phyloP scores from a whole-genome alignment of 2,113 vertebrate genomes.

The Numida meleagris region DNA sequence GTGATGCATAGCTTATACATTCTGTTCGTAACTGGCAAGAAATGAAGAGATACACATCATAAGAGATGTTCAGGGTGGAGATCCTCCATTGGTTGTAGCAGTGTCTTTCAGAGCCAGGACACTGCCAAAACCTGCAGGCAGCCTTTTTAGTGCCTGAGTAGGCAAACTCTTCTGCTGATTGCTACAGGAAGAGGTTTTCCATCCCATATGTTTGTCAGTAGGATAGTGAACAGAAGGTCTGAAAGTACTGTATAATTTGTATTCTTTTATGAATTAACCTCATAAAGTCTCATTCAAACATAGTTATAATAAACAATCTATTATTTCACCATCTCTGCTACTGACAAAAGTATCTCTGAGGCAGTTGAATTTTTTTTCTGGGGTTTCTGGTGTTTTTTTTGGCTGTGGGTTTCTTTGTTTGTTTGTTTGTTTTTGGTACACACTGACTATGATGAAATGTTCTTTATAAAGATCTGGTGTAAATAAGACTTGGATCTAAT shows the following conservation, averaged over 20 bases:
- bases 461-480: conserved; percentile 40
- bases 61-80: background rate
- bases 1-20: background rate
- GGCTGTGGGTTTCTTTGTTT: background rate
- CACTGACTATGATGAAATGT: conserved; percentile 3
- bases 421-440: background rate
- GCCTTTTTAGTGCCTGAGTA: background rate
- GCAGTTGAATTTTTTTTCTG: conserved; percentile 12
- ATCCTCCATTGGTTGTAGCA: background rate
- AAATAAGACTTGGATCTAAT: conserved; percentile 15
- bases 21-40: background rate
- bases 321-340: background rate
- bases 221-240: background rate
- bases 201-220: background rate
- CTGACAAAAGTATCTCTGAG: background rate
- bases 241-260: background rate
- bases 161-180: background rate
- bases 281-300: background rate
- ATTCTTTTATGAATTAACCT: background rate
- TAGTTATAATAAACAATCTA: background rate
- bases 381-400: too few relatives aligned
- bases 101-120: background rate
- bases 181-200: background rate
- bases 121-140: background rate
- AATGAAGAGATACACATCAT: background rate